A percentile compares a stretch with the other conserved stretches of the same genome.
Evolutionary conservation across 2,888 invertebrate genomes (phyloP).

Genomic region (Clivina fossor): DNA sequence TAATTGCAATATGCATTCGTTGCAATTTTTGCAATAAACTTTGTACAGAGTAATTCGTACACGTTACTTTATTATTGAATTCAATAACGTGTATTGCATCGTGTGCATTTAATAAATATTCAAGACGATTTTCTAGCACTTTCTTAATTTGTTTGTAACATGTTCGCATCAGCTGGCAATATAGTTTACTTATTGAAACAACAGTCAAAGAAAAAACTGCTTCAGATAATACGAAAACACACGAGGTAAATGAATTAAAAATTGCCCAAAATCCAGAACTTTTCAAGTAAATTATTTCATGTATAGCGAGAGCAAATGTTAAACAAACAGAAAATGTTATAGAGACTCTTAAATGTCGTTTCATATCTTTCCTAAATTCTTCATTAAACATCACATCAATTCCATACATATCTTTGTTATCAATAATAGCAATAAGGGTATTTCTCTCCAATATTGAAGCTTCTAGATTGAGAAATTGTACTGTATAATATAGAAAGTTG

Average conservation of each 20-base stretch:
- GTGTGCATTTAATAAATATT: conserved; percentile 3
- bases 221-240: conserved; percentile 7
- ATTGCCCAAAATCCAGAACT: no score
- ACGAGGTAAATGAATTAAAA: background rate
- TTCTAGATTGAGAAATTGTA: no score
- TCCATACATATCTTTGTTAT: no score
- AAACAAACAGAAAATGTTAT: no score
- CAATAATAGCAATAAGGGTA: no score
- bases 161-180: background rate
- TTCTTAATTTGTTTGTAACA: conserved; percentile 18
- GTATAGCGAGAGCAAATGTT: no score
- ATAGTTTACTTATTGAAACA: conserved; percentile 8
- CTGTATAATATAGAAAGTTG: no score
- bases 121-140: conserved; percentile 7
- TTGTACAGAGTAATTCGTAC: background rate
- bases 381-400: no score
- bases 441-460: no score
- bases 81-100: conserved; percentile 4
- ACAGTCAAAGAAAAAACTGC: conserved; percentile 2
- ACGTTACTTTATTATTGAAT: conserved; percentile 4
- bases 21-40: conserved; percentile 21
- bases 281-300: no score
- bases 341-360: no score
- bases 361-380: no score
- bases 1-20: conserved; percentile 17